Evolutionary conservation across 2,888 invertebrate genomes (phyloP), one percentile per base, ranked within the genome.

Genomic region (Sarcophaga variegata): DNA sequence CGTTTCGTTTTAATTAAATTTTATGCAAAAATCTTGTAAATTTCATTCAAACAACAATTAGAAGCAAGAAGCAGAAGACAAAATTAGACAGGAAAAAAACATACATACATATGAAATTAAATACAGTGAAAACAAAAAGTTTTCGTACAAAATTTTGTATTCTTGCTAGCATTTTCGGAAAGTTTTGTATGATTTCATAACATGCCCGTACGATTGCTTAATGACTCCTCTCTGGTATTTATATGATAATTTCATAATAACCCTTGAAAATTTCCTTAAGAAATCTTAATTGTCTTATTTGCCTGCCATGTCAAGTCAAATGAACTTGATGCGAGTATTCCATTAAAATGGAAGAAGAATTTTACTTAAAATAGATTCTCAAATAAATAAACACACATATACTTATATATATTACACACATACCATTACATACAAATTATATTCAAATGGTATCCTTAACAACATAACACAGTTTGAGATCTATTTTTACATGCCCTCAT

Each of bases 261-360:
- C 60, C 37, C 62, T 78, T 14, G 60, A 77, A 72, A 71, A 71
- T 72, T 72, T 77, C 27, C 64, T 62, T 72, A 75, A 22, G 17
- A 77, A 66, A 62, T 72, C 66, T 60, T 77, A 82, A 82, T 82
- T 82, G 71, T 82, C 64, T 71, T 76, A 64, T 70, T 67, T 83
- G 25, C 25, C 22, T 77, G 71, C 54, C 63, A 77, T 64, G 81
- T 75, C 62, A 80, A 72, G 27, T 74, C 69, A 83, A 78, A 62
- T 83, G n/a, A 74, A 83, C 54, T 67, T 67, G 75, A 75, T 54
- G 37, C 8, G 37, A 37, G 37, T 37, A 75, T 75, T 74, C 10
- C 47, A 20, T 54, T 8, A 54, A 25, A 25, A 70, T 70, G 10
- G n/a, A 4, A 25, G 62, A 62, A 75, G 49, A 54, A 14, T 14